Base-by-base conservation (phyloP, 2,888 invertebrate genomes). In the Geophilus truncorum region DNA sequence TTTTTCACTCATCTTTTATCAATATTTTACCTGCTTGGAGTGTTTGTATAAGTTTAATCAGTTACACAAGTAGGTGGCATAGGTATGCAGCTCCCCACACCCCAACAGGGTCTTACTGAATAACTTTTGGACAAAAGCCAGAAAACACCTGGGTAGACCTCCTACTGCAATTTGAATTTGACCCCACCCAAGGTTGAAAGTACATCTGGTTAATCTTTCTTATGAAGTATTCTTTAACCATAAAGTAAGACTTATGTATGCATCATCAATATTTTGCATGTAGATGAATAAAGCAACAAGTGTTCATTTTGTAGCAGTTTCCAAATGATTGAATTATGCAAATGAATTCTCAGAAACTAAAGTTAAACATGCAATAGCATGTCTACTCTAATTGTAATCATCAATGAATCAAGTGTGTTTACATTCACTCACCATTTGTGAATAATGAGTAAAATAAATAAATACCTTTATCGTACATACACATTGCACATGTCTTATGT, bases 161-260 rank as follows among this genome's bases (percentile, higher is more conserved):
- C 70, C 70, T 70, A 70, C 70, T 70, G 70, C n/a, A 51, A 70
- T 70, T 70, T 70, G 70, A 70, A 70, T 70, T 70, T 70, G 70
- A 70, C 70, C 70, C 70, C 70, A 70, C 70, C 70, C 70, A 70
- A 70, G 70, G 70, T 70, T 70, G 70, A 70, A 70, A 70, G 70
- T 70, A 70, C 70, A 70, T 70, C 70, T 70, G 70, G 70, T 70
- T 70, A n/a, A 70, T 70, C 28, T 70, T 70, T 70, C 28, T 62
- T 62, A 6, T 12, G 70, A 70, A 70, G 70, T 70, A 25, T 70
- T 70, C 70, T 25, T 70, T 70, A 62, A 62, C 57, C 57, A 62
- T 62, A 62, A 62, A n/a, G n/a, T n/a, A 5, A 62, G 21, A 62
- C 21, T 21, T 62, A 23, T 23, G 21, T 23, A 23, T 62, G 57